phyloP scores from a whole-genome alignment of 2,888 invertebrate species.

The Rutpela maculata region DNA sequence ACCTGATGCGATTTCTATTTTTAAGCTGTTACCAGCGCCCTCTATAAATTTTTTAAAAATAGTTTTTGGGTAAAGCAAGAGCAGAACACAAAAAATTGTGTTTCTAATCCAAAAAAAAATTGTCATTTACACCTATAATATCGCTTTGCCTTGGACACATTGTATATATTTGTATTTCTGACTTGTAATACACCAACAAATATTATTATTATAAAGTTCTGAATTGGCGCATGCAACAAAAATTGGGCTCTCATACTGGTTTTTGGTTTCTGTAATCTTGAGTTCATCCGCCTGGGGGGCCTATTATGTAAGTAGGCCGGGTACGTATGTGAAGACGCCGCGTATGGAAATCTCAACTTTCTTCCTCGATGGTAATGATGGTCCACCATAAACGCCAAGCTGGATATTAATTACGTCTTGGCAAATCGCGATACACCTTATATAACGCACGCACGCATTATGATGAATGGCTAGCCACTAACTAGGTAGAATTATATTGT shows the following conservation, averaged over 20 bases:
- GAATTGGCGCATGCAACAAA: neutral
- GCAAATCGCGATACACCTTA: neutral
- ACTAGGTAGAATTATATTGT: constrained; percentile 1
- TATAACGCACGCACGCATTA: neutral
- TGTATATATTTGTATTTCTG: too few relatives aligned
- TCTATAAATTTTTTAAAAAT: too few relatives aligned
- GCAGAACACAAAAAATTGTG: too few relatives aligned
- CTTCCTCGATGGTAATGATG: constrained; percentile 17
- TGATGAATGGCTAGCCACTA: constrained; percentile 5
- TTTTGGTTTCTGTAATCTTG: neutral
- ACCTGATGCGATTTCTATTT: too few relatives aligned
- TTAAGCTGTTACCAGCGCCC: too few relatives aligned
- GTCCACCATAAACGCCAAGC: constrained; percentile 6
- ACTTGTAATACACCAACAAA: too few relatives aligned
- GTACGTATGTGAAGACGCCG: constrained; percentile 5
- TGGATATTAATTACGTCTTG: constrained; percentile 13
- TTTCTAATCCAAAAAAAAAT: too few relatives aligned
- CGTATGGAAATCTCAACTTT: constrained; percentile 19
- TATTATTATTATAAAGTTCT: too few relatives aligned
- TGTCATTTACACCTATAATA: too few relatives aligned
- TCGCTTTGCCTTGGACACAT: too few relatives aligned
- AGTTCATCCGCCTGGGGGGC: neutral
- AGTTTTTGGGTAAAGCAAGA: too few relatives aligned
- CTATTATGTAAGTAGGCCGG: neutral
- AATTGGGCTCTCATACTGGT: neutral